Evolutionary conservation across 2,888 invertebrate species (phyloP).

Genomic region (Cheilosia impressa): DNA sequence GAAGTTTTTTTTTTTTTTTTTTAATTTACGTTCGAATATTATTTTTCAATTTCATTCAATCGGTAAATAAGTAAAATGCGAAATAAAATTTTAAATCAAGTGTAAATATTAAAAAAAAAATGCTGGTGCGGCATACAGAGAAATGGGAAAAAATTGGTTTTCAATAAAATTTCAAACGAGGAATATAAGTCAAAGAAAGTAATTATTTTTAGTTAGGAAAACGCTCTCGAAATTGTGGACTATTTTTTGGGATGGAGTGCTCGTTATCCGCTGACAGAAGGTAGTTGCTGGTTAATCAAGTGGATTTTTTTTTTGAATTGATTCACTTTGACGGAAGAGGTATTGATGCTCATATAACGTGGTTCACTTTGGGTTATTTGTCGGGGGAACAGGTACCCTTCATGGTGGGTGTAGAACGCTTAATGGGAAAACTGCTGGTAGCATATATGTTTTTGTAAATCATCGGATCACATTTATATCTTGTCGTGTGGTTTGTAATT

Average conservation of each 20-base stretch:
- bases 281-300: slow-evolving; percentile 19
- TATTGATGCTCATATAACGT: neutral
- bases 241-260: neutral
- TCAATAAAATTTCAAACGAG: slow-evolving; percentile 15
- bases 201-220: slow-evolving; percentile 40
- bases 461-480: too few relatives aligned
- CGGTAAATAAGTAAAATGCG: slow-evolving; percentile 41
- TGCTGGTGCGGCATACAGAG: neutral
- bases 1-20: slow-evolving; percentile 14
- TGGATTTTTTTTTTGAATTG: slow-evolving; percentile 29
- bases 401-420: too few relatives aligned
- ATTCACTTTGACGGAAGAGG: neutral
- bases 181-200: slow-evolving; percentile 23
- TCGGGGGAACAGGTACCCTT: neutral
- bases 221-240: slow-evolving; percentile 25
- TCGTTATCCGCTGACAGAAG: slow-evolving; percentile 1
- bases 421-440: too few relatives aligned
- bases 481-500: too few relatives aligned
- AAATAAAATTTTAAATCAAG: slow-evolving; percentile 19
- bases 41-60: slow-evolving; percentile 50
- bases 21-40: slow-evolving; percentile 41
- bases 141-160: neutral
- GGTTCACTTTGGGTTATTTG: slow-evolving; percentile 9
- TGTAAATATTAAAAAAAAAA: slow-evolving; percentile 2
- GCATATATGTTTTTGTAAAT: too few relatives aligned